Evolutionary conservation across 2,113 vertebrate genomes (phyloP).

Genomic region (Boulengeromyrus knoepffleri): DNA sequence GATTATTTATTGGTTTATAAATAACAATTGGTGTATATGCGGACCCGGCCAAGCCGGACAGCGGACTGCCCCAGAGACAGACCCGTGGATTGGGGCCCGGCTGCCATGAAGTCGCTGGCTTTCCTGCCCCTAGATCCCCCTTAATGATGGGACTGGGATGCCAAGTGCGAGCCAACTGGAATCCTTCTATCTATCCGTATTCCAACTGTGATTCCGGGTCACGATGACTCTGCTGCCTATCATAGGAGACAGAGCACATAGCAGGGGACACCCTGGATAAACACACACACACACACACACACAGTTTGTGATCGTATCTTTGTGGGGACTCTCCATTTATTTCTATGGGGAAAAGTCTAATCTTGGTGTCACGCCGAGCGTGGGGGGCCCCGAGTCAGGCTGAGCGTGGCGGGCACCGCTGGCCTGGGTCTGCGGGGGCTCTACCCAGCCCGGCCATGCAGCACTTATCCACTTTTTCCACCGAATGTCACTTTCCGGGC

Average conservation of each 20-base stretch:
- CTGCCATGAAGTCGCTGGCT: not conserved
- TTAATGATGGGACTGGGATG: not conserved
- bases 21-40: not conserved
- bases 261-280: not conserved
- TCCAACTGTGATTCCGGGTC: not conserved
- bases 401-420: fast-evolving
- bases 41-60: not conserved
- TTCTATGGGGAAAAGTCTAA: no score
- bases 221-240: not conserved
- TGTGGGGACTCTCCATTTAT: no score
- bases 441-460: not conserved
- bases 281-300: not conserved
- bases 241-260: not conserved
- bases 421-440: not conserved
- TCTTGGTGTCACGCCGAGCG: no score
- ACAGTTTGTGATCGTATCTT: no score
- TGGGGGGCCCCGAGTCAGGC: not conserved
- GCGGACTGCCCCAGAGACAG: not conserved
- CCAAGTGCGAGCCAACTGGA: not conserved
- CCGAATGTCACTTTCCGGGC: not conserved
- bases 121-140: not conserved
- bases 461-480: not conserved
- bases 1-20: not conserved
- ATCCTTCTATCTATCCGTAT: not conserved
- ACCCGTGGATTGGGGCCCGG: not conserved